Percentiles rank a stretch among this genome's conserved stretches.
These are phyloP conservation scores for Henricia sp. DNA, from an alignment of 53 echinoderm and acorn worm genomes.

Conservation along the genomic window DNA sequence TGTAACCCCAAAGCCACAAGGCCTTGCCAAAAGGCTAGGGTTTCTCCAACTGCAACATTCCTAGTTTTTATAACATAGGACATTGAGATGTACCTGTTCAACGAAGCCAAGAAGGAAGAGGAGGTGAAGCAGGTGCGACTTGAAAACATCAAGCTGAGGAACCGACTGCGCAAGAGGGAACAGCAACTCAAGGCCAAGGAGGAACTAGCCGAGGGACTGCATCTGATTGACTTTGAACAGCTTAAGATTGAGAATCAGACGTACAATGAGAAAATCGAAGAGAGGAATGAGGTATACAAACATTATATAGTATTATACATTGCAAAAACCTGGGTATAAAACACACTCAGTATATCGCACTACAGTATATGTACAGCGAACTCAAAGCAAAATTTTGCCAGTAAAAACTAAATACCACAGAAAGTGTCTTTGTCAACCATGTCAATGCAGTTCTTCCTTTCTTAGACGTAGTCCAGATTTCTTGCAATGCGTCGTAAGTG, in stretches of 20 bases:
- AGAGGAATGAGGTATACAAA: constrained; percentile 90
- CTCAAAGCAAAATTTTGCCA: too few species aligned
- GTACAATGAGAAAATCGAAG: constrained; percentile 98
- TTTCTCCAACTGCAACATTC: too few species aligned
- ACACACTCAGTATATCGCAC: too few species aligned
- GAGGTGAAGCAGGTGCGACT: constrained; percentile 88
- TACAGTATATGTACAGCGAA: too few species aligned
- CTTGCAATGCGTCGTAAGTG: too few species aligned
- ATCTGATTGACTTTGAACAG: constrained; percentile 99
- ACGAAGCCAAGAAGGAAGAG: constrained; percentile 92
- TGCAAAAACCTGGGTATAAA: too few species aligned
- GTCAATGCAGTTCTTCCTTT: too few species aligned
- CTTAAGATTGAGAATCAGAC: constrained; percentile 99
- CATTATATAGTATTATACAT: background rate
- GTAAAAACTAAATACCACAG: too few species aligned
- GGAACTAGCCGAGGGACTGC: constrained; percentile 97
- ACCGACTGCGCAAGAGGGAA: constrained; percentile 93
- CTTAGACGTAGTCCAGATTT: too few species aligned
- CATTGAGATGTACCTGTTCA: constrained; percentile 80
- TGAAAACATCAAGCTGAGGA: constrained; percentile 99
- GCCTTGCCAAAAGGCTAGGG: too few species aligned
- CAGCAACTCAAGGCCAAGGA: constrained; percentile 99
- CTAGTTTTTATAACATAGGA: constrained; percentile 87
- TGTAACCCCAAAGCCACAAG: too few species aligned
- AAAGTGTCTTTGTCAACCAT: too few species aligned